phyloP scores from a whole-genome alignment of 2,888 invertebrate genomes.

The Gerosis bhagava region DNA sequence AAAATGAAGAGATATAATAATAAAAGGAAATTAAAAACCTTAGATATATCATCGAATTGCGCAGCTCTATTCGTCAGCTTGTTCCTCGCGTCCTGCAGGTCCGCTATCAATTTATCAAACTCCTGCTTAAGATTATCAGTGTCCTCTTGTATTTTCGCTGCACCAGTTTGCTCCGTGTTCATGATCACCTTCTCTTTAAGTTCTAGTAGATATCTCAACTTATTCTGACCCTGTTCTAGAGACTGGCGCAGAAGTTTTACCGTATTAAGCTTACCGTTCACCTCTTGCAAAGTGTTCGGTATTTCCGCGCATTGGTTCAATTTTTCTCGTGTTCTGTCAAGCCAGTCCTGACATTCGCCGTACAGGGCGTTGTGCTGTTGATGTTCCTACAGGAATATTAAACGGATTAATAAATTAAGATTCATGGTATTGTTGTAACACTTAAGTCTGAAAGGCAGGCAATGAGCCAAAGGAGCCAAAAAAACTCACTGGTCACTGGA shows the following conservation, averaged over 20 bases:
- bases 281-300: conserved; percentile 91
- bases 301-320: conserved; percentile 91
- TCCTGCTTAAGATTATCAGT: conserved; percentile 94
- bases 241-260: conserved; percentile 95
- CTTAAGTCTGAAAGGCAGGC: too few species aligned
- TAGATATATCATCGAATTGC: conserved; percentile 93
- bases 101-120: conserved; percentile 92
- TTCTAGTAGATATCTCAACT: conserved; percentile 88
- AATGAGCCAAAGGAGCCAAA: too few species aligned
- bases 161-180: conserved; percentile 95
- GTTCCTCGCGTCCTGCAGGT: conserved; percentile 90
- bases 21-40: too few species aligned
- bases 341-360: conserved; percentile 96
- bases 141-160: conserved; percentile 94
- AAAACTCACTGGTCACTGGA: too few species aligned
- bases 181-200: conserved; percentile 96
- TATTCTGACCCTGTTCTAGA: conserved; percentile 93
- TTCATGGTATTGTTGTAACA: too few species aligned
- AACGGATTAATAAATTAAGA: too few species aligned
- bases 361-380: conserved; percentile 96
- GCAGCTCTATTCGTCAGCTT: conserved; percentile 88
- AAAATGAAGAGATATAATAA: too few species aligned
- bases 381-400: conserved; percentile 85
- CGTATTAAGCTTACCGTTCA: conserved; percentile 92
- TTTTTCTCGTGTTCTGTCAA: conserved; percentile 94